A percentile compares a stretch with the other conserved stretches of the same genome.
Conservation (phyloP, 1,140 invertebrate species). For the Chlorops oryzae region DNA sequence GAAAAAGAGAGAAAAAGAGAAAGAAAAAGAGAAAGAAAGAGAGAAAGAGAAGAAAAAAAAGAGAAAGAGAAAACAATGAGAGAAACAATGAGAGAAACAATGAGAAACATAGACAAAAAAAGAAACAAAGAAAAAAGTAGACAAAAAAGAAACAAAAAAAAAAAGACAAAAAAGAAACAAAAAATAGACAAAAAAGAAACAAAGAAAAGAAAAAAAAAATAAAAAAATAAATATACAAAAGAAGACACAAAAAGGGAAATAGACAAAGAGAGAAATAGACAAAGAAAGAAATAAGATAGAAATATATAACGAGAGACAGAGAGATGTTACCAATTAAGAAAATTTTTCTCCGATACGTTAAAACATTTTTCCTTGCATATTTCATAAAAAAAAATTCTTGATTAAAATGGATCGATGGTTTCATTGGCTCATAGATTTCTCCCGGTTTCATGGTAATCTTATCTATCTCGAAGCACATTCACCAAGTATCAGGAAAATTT, state of each 20-base stretch:
- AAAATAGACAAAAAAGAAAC: not conserved
- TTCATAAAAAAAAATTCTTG: no score
- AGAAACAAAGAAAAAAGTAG: not conserved
- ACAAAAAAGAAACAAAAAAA: not conserved
- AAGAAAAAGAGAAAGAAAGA: not conserved
- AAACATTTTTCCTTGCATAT: no score
- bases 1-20: slow-evolving; percentile 3
- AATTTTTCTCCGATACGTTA: no score
- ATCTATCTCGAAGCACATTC: no score
- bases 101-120: not conserved
- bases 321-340: not conserved
- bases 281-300: no score
- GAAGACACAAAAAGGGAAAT: not conserved
- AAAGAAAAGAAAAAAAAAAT: slow-evolving; percentile 2
- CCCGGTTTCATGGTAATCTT: no score
- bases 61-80: not conserved
- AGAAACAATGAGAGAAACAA: no score
- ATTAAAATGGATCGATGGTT: no score
- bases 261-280: not conserved
- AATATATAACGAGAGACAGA: not conserved
- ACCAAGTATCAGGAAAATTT: no score
- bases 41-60: not conserved
- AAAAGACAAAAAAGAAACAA: not conserved
- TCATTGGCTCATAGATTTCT: no score
- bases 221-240: slow-evolving; percentile 6